Percentiles rank a stretch among this genome's conserved stretches.
phyloP scores from a whole-genome alignment of 1,140 invertebrate species.

The Solenopsis fugax region DNA sequence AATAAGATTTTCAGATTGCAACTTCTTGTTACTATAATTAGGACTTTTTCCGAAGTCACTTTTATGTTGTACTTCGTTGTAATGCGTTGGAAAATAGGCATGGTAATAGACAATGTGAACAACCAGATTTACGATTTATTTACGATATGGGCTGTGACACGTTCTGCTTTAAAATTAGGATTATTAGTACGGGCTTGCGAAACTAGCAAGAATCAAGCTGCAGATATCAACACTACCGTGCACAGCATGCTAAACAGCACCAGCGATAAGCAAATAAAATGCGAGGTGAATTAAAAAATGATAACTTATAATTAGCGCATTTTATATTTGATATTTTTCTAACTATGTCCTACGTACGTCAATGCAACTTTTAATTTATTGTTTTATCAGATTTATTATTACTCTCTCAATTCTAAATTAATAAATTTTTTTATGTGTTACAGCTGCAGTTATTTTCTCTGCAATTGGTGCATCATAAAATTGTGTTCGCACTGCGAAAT shows the following conservation, averaged over 20 bases:
- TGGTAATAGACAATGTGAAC: not conserved
- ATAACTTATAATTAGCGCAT: not conserved
- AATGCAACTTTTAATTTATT: not conserved
- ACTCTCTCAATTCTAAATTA: not conserved
- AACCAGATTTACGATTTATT: not conserved
- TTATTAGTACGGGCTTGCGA: not conserved
- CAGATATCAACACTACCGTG: not conserved
- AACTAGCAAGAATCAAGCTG: not conserved
- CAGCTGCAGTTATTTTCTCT: too few relatives aligned
- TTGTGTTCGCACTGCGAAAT: too few relatives aligned
- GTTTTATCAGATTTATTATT: slow-evolving; percentile 16
- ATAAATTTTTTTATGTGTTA: not conserved
- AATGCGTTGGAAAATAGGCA: slow-evolving; percentile 17
- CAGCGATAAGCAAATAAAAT: not conserved
- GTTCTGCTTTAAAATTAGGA: not conserved
- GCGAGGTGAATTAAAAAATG: not conserved
- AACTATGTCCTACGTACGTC: not conserved
- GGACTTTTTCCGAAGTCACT: too few relatives aligned
- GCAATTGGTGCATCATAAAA: too few relatives aligned
- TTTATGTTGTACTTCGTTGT: slow-evolving; percentile 76
- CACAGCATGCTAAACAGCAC: not conserved
- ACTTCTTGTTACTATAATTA: too few relatives aligned
- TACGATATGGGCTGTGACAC: not conserved
- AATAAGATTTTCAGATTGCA: too few relatives aligned
- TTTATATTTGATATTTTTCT: not conserved